These are phyloP conservation scores for Crotalus helleri DNA, from an alignment of 2,113 vertebrate genomes.

Conservation along the genomic window DNA sequence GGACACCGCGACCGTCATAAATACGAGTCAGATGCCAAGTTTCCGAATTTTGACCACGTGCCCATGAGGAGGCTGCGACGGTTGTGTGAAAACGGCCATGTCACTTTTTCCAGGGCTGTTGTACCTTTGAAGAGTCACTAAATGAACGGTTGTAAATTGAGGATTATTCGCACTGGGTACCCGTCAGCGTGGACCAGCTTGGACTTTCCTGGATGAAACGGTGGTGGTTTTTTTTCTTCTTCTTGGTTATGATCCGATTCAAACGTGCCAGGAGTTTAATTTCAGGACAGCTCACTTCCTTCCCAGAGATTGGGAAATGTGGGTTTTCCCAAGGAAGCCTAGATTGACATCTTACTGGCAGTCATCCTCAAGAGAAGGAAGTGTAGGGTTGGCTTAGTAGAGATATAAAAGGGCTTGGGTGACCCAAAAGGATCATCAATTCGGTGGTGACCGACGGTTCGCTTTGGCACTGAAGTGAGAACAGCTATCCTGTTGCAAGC, in stretches of 20 bases:
- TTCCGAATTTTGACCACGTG: not conserved
- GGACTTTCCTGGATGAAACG: not conserved
- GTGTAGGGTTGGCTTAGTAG: not conserved
- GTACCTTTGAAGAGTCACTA: not conserved
- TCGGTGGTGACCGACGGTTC: too few relatives aligned
- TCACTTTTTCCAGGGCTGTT: not conserved
- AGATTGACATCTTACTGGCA: not conserved
- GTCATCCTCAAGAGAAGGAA: not conserved
- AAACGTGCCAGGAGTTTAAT: not conserved
- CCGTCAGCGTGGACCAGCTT: fast-evolving
- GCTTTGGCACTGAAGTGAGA: not conserved
- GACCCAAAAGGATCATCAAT: too few relatives aligned
- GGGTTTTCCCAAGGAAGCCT: not conserved
- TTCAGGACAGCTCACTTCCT: not conserved
- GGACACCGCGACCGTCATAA: not conserved
- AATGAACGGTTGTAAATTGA: not conserved
- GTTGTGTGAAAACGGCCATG: not conserved
- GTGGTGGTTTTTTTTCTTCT: not conserved
- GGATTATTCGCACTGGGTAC: too few relatives aligned
- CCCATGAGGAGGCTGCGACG: too few relatives aligned
- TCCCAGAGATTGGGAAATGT: not conserved
- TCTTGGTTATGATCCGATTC: not conserved
- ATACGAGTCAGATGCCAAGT: too few relatives aligned
- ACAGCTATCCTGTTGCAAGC: not conserved
- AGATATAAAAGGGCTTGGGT: not conserved